Conservation (phyloP, 2,888 invertebrate species). For the Hylaea fasciaria region DNA sequence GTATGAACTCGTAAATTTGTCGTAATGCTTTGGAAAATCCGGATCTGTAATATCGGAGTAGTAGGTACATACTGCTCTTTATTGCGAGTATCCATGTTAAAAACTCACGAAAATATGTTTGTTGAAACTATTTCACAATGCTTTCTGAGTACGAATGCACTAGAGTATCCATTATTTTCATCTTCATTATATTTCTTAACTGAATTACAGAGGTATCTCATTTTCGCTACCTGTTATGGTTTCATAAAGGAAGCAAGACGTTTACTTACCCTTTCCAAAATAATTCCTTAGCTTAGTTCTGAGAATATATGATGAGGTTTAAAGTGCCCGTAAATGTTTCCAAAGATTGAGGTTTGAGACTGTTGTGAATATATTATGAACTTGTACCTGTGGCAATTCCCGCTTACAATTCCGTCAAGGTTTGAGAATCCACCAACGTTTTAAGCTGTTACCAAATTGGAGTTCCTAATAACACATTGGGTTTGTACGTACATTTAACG, state of each 20-base stretch:
- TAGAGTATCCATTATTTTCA: background rate
- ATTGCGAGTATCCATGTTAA: too few relatives aligned
- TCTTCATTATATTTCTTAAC: constrained; percentile 3
- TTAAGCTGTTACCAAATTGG: constrained; percentile 29
- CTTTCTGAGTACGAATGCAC: too few relatives aligned
- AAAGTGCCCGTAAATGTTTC: constrained; percentile 57
- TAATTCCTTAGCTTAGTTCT: constrained; percentile 42
- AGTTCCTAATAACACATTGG: constrained; percentile 24
- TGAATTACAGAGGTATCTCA: constrained; percentile 4
- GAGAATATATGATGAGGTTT: constrained; percentile 56
- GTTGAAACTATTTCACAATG: too few relatives aligned
- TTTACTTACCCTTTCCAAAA: constrained; percentile 39
- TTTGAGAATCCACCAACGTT: constrained; percentile 30
- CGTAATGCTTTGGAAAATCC: constrained; percentile 35
- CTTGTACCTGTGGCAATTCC: constrained; percentile 43
- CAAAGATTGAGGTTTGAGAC: constrained; percentile 55
- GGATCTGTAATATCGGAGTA: constrained; percentile 16
- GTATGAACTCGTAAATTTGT: constrained; percentile 61
- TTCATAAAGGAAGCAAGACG: constrained; percentile 18
- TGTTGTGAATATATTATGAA: constrained; percentile 57
- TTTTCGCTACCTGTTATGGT: constrained; percentile 2
- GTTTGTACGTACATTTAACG: constrained; percentile 14
- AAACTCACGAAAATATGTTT: too few relatives aligned
- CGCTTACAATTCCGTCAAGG: constrained; percentile 30
- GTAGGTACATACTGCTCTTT: too few relatives aligned